Base-by-base conservation (phyloP, 1,140 invertebrate species). In the Cryptotermes secundus region DNA sequence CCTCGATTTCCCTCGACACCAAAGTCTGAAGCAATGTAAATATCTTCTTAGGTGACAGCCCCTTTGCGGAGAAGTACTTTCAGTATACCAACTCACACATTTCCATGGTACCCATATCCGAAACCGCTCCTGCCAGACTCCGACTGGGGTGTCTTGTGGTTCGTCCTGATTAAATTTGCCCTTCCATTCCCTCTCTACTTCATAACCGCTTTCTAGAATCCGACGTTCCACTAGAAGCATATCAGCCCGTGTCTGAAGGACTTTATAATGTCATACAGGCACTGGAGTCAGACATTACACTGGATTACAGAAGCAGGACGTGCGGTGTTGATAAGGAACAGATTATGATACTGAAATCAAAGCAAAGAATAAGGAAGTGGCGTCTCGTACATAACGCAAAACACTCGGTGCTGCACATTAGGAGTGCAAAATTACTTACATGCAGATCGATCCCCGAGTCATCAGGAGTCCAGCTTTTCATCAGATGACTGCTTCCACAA, bases 121-220 rank as follows among this genome's bases (percentile, higher is more conserved):
- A 72, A n/a, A 72, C 1, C 59, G 12, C n/a, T 19, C 26, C 59
- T n/a, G 31, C 59, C 26, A 72, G 59, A 72, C 26, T 72, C 59
- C n/a, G 10, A 72, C 59, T 26, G 1, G 59, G 59, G 59, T 72
- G 59, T 72, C 59, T 72, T 72, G 59, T 14, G 59, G 59, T 26
- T 72, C 59, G 31, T 72, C 59, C 59, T 72, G 59, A 72, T 72
- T 72, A 72, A 72, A 72, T 72, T 72, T 72, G 31, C n/a, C 59
- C 59, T 31, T 14, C 26, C 16, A 26, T 10, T 12, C n/a, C 14
- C 59, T n/a, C 26, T 31, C 7, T 31, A 26, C 59, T 31, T 72
- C 59, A 12, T n/a, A 72, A 72, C 59, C 59, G 26, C 59, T 72
- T 72, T 72, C 59, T 31, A 31, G 59, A 72, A 72, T 72, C 59